Base-by-base conservation (phyloP, 2,113 vertebrate genomes). In the Proterorhinus semilunaris region DNA sequence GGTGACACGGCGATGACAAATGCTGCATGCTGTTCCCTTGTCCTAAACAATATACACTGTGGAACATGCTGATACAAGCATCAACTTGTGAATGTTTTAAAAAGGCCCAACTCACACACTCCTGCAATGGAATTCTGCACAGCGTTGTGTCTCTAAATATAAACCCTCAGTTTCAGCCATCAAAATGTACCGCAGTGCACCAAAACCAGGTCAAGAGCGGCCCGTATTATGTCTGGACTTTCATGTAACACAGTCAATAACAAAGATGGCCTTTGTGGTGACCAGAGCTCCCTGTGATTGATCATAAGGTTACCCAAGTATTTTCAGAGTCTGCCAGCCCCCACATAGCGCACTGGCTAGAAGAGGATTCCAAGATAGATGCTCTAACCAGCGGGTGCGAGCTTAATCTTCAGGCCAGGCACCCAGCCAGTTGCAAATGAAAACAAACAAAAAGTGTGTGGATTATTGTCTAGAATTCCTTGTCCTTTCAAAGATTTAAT, bases 1-100 rank as follows among this genome's bases (percentile, higher is more conserved):
- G n/a, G 57, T 78, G 84, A 79, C 77, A 83, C 54, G 66, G 73
- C 70, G 4, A 71, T 83, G 79, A 88, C 75, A 84, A 88, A 87
- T 82, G 69, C 76, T 71, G 72, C 48, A 8, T 51, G 70, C 78
- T 61, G 74, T 50, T 79, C 63, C 47, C 70, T 80, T 69, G 83
- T 82, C 83, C 74, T 65, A 52, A 86, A 86, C 79, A 77, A 86
- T 75, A 65, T 15, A 64, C 59, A 42, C 67, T 65, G 66, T 44
- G 17, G 62, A 81, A 83, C 72, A 82, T 72, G 83, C 84, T 83
- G 83, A 87, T 81, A 70, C 73, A 78, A 80, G 68, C 79, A 77
- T 62, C 46, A 44, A 65, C 83, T 70, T 77, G 66, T 70, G 65
- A 81, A 76, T 68, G 72, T 78, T 81, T 83, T 68, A 62, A 74